Evolutionary conservation across 1,140 invertebrate genomes (phyloP), one percentile per base, ranked within the genome.

Genomic region (Pseudomyrmex pallidus): DNA sequence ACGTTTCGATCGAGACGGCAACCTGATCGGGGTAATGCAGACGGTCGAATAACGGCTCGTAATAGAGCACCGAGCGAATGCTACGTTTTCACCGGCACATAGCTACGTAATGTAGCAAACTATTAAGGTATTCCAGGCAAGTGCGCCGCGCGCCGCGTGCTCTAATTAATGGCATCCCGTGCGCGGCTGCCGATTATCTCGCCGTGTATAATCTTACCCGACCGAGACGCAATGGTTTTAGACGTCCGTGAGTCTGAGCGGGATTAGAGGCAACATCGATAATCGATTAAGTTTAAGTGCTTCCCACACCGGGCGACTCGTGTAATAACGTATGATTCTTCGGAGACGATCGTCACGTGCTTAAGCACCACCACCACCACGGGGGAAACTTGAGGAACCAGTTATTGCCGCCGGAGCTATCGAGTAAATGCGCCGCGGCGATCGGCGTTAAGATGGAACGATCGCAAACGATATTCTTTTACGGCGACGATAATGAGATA

Each of bases 251-350:
- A 8, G 59, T 59, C 48, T 48, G 50, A 57, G 56, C 61, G 46
- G 85, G 74, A 87, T 87, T 87, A 87, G 85, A 87, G 82, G 86
- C 86, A 80, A 84, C 86, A 87, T 87, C 85, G 86, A 87, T 87
- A 87, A 86, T 87, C 86, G 86, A 87, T 87, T 87, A 87, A 87
- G 74, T 87, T 87, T 80, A 87, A 87, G 85, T 87, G 70, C 72
- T 48, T n/a, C n/a, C 50, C 50, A 77, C 66, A 48, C 72, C 66
- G 50, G 50, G 54, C 35, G 85, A 74, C 85, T 70, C 57, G 70
- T 78, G 85, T 87, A 87, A 87, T 87, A 87, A 87, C 86, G 73
- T 74, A 85, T 54, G 70, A 82, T 82, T 82, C 76, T 80, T 80
- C 70, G 70, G 15, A 54, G 70, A 82, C 59, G 48, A 82, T 82